Percentiles rank a stretch among this genome's conserved stretches.
phyloP scores from a whole-genome alignment of 2,113 vertebrate species.

The Marmota flaviventris region DNA sequence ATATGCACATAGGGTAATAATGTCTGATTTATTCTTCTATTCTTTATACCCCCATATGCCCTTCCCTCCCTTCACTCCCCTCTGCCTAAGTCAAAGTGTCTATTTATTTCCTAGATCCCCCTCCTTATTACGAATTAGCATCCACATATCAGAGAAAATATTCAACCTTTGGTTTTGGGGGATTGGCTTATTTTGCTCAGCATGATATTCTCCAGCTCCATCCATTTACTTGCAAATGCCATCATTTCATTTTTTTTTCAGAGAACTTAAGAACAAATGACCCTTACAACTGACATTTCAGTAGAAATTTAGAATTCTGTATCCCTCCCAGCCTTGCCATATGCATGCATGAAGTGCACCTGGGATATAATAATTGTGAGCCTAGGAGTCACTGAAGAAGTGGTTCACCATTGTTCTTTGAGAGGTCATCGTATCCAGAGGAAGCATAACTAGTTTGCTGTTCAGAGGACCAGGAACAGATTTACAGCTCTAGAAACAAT shows the following conservation, averaged over 20 bases:
- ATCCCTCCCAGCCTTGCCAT: neutral
- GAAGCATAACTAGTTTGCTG: neutral
- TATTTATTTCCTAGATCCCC: too few species aligned
- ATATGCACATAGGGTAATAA: too few species aligned
- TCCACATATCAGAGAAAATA: too few species aligned
- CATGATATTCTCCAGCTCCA: too few species aligned
- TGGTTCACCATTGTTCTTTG: neutral
- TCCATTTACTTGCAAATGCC: too few species aligned
- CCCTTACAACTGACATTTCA: neutral
- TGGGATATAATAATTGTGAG: neutral
- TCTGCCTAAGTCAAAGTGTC: too few species aligned
- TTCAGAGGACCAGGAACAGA: neutral
- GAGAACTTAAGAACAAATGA: conserved; percentile 4
- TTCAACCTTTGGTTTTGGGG: too few species aligned
- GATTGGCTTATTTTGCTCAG: too few species aligned
- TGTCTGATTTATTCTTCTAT: too few species aligned
- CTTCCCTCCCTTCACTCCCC: too few species aligned
- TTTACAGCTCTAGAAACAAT: neutral
- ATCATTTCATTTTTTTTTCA: neutral
- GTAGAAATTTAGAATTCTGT: neutral
- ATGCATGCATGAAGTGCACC: neutral
- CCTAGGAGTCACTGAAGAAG: neutral
- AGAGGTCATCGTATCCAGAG: neutral
- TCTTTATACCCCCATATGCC: too few species aligned
- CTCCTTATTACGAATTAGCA: too few species aligned